Percentiles rank a stretch among this genome's conserved stretches.
These are phyloP conservation scores for Arbacia lixula DNA, from an alignment of 53 echinoderm and acorn worm genomes.

Conservation along the genomic window DNA sequence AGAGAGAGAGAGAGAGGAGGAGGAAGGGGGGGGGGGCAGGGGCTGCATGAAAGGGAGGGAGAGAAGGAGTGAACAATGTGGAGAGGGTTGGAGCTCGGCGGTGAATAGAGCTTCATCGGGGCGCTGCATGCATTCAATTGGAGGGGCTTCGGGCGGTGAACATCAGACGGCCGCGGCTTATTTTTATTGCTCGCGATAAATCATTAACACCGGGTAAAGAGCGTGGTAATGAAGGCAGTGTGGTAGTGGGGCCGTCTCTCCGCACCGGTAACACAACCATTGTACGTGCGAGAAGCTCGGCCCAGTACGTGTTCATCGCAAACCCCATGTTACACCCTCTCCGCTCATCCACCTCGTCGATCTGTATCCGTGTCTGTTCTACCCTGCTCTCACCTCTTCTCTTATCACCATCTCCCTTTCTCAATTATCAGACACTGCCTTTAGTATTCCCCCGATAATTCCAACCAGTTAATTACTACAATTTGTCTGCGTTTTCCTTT, in stretches of 20 bases:
- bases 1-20: neutral
- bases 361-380: neutral
- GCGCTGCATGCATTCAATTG: constrained; percentile 32
- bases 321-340: neutral
- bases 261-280: no score
- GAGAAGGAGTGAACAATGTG: constrained; percentile 25
- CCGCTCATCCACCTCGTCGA: neutral
- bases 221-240: constrained; percentile 13
- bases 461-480: neutral
- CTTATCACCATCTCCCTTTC: neutral
- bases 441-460: neutral
- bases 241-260: neutral
- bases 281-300: no score
- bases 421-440: neutral
- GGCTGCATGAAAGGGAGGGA: neutral
- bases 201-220: constrained; percentile 82
- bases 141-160: constrained; percentile 44
- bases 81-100: neutral
- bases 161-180: constrained; percentile 64
- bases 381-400: neutral
- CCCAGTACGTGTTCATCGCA: neutral
- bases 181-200: constrained; percentile 97
- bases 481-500: neutral
- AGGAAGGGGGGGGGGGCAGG: neutral
- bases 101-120: constrained; percentile 3